Base-by-base conservation (phyloP, 2,888 invertebrate species). In the Sinohyriopsis cumingii region DNA sequence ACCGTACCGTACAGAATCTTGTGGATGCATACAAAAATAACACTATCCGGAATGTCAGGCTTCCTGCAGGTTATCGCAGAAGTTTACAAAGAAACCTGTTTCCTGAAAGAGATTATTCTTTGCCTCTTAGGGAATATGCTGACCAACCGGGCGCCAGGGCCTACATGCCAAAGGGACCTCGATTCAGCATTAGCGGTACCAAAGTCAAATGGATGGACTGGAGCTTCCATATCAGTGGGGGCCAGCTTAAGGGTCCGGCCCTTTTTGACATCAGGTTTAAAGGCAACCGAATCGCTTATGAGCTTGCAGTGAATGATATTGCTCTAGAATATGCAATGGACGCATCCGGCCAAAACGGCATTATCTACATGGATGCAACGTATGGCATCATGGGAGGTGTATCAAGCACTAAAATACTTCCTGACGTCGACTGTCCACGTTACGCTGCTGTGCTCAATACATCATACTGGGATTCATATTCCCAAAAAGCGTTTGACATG, bases 201-300 rank as follows among this genome's bases (percentile, higher is more conserved):
- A 71, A 72, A 12, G 78, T 85, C 18, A 73, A 77, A 19, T 86
- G 81, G 80, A 75, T 82, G 76, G 85, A 80, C 19, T 86, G 85
- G 85, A 68, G 70, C 56, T 83, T 86, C 69, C 74, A 82, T 33
- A 75, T 84, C 33, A 74, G 78, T 54, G 77, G 78, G 25, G 69
- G 77, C 19, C 77, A 82, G 55, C 78, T 77, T 25, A 70, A 78
- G 24, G 84, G 84, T 19, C 78, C 80, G 1, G 74, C 75, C 1
- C 55, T 83, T 15, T 80, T 76, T 67, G 77, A 83, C 60, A 75
- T 83, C 0, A 79, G 78, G 55, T 86, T 81, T 72, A 71, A 73
- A 45, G 72, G 71, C 19, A 81, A 84, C 59, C 62, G 83, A 33
- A 76, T 86, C 22, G 69, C 82, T 7, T 86, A 85, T 67, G 86